These are phyloP conservation scores for Leiothrix lutea DNA, from an alignment of 2,113 vertebrate genomes.

Conservation along the genomic window DNA sequence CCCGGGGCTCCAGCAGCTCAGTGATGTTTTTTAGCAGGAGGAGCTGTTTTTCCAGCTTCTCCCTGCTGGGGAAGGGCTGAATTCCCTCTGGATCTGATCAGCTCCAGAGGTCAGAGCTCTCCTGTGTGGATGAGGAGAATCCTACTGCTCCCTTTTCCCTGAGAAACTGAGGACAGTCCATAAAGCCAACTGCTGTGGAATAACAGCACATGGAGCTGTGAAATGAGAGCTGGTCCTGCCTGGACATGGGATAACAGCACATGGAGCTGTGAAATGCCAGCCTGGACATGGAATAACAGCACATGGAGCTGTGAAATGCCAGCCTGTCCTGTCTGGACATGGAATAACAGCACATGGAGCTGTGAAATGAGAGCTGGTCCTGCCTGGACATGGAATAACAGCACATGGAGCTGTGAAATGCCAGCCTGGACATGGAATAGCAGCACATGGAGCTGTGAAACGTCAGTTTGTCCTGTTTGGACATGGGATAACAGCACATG, in stretches of 20 bases:
- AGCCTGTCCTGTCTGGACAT: too few species aligned
- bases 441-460: too few species aligned
- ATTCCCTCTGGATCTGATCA: neutral
- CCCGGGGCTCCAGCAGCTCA: neutral
- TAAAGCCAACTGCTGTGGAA: rapidly evolving
- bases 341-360: neutral
- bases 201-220: too few species aligned
- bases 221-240: too few species aligned
- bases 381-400: neutral
- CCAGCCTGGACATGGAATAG: too few species aligned
- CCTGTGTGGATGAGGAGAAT: neutral
- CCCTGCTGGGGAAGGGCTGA: neutral
- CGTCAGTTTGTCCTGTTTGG: too few species aligned
- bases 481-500: too few species aligned
- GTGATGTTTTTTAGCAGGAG: neutral
- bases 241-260: too few species aligned
- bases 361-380: neutral
- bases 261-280: rapidly evolving
- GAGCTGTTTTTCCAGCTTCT: neutral
- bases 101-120: neutral
- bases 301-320: too few species aligned
- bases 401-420: too few species aligned
- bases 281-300: too few species aligned
- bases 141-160: neutral
- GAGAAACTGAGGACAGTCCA: rapidly evolving